These are phyloP conservation scores for Vulpes ferrilata DNA, from an alignment of 2,113 vertebrate species.

Conservation along the genomic window DNA sequence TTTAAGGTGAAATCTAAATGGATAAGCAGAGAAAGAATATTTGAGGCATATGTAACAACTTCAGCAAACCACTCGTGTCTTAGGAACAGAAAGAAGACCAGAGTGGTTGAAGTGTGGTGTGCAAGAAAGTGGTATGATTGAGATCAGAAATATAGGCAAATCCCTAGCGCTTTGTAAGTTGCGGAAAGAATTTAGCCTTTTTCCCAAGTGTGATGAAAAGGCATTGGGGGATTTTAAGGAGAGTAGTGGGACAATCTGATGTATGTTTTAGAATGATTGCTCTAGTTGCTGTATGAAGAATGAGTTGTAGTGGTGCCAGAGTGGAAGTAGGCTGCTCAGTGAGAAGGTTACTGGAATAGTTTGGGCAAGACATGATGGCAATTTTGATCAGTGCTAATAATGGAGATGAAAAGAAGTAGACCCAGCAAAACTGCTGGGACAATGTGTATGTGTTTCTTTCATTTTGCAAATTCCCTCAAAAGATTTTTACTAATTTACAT, in stretches of 20 bases:
- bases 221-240: background rate
- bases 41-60: background rate
- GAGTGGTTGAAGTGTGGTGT: background rate
- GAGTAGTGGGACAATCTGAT: background rate
- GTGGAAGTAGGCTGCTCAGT: background rate
- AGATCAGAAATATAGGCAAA: background rate
- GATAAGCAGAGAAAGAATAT: background rate
- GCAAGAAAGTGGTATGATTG: background rate
- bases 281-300: background rate
- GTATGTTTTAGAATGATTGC: background rate
- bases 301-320: background rate
- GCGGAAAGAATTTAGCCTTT: conserved; percentile 24
- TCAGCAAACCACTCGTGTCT: background rate
- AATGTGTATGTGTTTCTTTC: background rate
- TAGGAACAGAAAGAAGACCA: background rate
- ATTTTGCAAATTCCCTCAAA: background rate
- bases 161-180: background rate
- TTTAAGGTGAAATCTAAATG: conserved; percentile 33
- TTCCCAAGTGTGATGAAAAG: background rate
- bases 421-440: background rate
- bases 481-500: background rate
- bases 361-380: background rate
- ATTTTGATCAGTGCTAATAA: background rate
- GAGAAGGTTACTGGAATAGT: background rate
- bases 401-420: background rate